These are phyloP conservation scores for Oscheius sp. DNA, from an alignment of 2,888 invertebrate species.

Conservation along the genomic window DNA sequence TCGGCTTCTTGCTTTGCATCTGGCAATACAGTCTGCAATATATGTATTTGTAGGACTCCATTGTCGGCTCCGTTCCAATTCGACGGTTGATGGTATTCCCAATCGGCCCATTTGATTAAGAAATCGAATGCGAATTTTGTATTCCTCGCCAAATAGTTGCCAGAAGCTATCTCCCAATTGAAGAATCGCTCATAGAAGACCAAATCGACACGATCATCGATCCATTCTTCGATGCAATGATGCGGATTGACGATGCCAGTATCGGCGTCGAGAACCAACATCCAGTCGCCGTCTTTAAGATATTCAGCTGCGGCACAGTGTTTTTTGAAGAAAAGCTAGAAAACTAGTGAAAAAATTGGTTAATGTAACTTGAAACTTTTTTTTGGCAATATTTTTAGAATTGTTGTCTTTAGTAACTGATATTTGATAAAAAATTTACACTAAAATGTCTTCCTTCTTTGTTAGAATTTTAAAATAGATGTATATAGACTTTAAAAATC, in stretches of 20 bases:
- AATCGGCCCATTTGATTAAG: constrained; percentile 54
- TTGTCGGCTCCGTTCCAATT: constrained; percentile 67
- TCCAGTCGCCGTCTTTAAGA: constrained; percentile 67
- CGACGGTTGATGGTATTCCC: constrained; percentile 58
- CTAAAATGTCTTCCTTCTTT: too few relatives aligned
- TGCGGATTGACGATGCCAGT: constrained; percentile 69
- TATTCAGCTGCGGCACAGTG: constrained; percentile 68
- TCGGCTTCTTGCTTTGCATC: constrained; percentile 47
- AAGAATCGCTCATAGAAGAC: constrained; percentile 69
- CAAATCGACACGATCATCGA: constrained; percentile 65
- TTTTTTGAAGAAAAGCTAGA: constrained; percentile 67
- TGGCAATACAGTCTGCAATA: constrained; percentile 60
- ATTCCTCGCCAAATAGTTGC: constrained; percentile 66
- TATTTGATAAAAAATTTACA: too few relatives aligned
- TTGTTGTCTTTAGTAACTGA: too few relatives aligned
- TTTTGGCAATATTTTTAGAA: too few relatives aligned
- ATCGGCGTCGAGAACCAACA: constrained; percentile 69
- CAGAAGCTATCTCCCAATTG: constrained; percentile 69
- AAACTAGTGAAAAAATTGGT: not conserved
- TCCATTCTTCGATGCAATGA: constrained; percentile 70
- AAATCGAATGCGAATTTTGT: constrained; percentile 47
- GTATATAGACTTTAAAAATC: too few relatives aligned
- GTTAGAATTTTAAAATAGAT: too few relatives aligned
- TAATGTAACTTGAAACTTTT: too few relatives aligned
- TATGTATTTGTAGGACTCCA: constrained; percentile 65